A percentile compares a stretch with the other conserved stretches of the same genome.
phyloP scores from a whole-genome alignment of 2,113 vertebrate genomes.

The Nothobranchius furzeri region DNA sequence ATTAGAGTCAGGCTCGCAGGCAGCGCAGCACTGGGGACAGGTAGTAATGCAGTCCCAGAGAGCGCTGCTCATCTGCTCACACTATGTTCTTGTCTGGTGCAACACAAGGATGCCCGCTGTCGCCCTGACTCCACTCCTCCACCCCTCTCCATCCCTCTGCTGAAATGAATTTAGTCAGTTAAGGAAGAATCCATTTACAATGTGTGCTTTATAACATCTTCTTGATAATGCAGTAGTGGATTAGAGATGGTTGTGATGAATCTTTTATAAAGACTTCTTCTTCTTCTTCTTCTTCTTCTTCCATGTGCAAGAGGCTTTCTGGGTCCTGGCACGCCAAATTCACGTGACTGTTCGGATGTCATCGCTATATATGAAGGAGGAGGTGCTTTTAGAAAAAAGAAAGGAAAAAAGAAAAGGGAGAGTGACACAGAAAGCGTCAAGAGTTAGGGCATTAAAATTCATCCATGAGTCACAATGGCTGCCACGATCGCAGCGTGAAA shows the following conservation, averaged over 20 bases:
- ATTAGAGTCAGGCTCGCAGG: slow-evolving; percentile 84
- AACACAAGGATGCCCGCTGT: slow-evolving; percentile 77
- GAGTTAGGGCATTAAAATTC: slow-evolving; percentile 94
- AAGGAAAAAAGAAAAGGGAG: slow-evolving; percentile 61
- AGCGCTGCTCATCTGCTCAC: slow-evolving; percentile 90
- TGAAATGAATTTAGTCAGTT: slow-evolving; percentile 93
- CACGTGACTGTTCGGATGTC: slow-evolving; percentile 90
- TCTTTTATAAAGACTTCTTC: slow-evolving; percentile 92
- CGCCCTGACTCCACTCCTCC: slow-evolving; percentile 37
- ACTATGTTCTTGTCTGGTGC: slow-evolving; percentile 84
- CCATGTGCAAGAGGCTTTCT: slow-evolving; percentile 66
- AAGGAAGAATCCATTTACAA: slow-evolving; percentile 96
- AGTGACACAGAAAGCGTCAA: slow-evolving; percentile 79
- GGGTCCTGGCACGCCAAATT: slow-evolving; percentile 77
- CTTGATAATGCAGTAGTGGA: slow-evolving; percentile 89
- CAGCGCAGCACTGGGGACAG: slow-evolving; percentile 86
- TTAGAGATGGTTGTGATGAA: slow-evolving; percentile 99
- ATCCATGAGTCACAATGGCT: slow-evolving; percentile 87
- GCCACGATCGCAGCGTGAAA: slow-evolving; percentile 84
- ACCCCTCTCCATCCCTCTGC: slow-evolving; percentile 62
- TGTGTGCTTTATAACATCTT: slow-evolving; percentile 93
- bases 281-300: slow-evolving; percentile 58
- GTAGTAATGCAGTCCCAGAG: slow-evolving; percentile 87
- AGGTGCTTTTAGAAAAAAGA: slow-evolving; percentile 38
- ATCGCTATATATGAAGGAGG: slow-evolving; percentile 73